A percentile compares a stretch with the other conserved stretches of the same genome.
Conservation (phyloP, 2,888 invertebrate species). For the Cantharis nigra region DNA sequence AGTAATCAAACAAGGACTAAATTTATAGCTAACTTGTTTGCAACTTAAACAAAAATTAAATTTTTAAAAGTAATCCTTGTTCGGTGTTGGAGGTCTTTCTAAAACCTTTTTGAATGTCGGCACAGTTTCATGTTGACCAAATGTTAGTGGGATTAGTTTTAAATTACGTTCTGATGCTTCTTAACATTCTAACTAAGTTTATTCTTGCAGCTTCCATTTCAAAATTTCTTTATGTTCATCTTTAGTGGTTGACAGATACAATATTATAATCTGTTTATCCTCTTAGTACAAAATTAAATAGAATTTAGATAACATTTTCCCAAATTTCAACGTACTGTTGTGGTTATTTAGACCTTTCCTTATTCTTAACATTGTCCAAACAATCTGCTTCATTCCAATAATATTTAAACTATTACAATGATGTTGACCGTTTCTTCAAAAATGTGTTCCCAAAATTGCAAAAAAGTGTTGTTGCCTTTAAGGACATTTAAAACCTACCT, state of each 20-base stretch:
- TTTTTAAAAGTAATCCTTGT: background rate
- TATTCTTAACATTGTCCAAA: background rate
- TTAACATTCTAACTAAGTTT: constrained; percentile 17
- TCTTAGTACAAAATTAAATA: constrained; percentile 20
- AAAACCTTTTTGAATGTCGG: constrained; percentile 20
- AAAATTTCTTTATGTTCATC: constrained; percentile 17
- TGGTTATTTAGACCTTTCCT: background rate
- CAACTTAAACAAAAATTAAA: background rate
- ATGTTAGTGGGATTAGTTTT: constrained; percentile 28
- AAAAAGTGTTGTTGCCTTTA: too few relatives aligned
- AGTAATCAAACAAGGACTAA: background rate
- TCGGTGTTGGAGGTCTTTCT: constrained; percentile 19
- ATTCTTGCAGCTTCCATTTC: constrained; percentile 21
- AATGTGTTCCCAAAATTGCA: background rate
- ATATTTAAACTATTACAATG: background rate
- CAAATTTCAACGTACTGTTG: constrained; percentile 8
- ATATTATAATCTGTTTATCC: constrained; percentile 29
- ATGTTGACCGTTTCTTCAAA: background rate
- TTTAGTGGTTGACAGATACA: constrained; percentile 16
- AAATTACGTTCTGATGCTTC: constrained; percentile 22
- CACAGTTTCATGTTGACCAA: constrained; percentile 28
- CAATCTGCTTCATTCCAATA: background rate
- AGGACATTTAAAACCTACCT: too few relatives aligned
- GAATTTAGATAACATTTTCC: constrained; percentile 14
- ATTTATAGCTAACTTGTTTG: background rate